Evolutionary conservation across 2,888 invertebrate genomes (phyloP).

Genomic region (Amphipyra tragopoginis): DNA sequence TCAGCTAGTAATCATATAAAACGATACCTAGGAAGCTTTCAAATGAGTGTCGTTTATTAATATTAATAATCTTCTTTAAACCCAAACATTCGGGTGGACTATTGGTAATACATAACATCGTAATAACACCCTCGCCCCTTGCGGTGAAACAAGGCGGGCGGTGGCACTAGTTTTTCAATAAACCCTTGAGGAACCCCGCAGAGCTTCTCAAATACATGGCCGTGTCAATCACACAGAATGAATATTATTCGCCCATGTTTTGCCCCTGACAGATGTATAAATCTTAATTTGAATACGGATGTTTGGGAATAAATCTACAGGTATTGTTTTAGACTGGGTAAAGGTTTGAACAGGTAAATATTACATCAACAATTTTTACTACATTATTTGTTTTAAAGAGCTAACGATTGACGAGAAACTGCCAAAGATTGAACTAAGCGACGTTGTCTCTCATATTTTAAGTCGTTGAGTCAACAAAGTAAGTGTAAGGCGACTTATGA

Average conservation of each 20-base stretch:
- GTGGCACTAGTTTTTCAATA: constrained; percentile 78
- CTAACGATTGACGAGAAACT: too few relatives aligned
- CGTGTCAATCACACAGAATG: constrained; percentile 66
- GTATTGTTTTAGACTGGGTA: constrained; percentile 28
- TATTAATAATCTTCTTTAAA: constrained; percentile 31
- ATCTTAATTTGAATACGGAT: constrained; percentile 48
- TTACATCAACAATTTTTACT: too few relatives aligned
- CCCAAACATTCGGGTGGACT: constrained; percentile 25
- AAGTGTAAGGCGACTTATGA: too few relatives aligned
- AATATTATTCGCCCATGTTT: constrained; percentile 55
- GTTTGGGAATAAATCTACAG: constrained; percentile 27
- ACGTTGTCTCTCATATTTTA: too few relatives aligned
- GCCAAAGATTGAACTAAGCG: too few relatives aligned
- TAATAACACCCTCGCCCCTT: constrained; percentile 68
- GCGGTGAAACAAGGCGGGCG: constrained; percentile 82
- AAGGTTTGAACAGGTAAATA: constrained; percentile 12
- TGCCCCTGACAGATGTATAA: constrained; percentile 62
- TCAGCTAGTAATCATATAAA: too few relatives aligned
- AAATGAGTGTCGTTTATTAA: too few relatives aligned
- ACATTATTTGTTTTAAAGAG: too few relatives aligned
- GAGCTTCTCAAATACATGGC: constrained; percentile 79
- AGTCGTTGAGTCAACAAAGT: too few relatives aligned
- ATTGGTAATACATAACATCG: constrained; percentile 36
- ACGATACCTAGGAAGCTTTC: too few relatives aligned
- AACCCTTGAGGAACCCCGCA: constrained; percentile 84